A percentile compares a stretch with the other conserved stretches of the same genome.
phyloP scores from a whole-genome alignment of 1,140 invertebrate species.

The Ceratina australensis region DNA sequence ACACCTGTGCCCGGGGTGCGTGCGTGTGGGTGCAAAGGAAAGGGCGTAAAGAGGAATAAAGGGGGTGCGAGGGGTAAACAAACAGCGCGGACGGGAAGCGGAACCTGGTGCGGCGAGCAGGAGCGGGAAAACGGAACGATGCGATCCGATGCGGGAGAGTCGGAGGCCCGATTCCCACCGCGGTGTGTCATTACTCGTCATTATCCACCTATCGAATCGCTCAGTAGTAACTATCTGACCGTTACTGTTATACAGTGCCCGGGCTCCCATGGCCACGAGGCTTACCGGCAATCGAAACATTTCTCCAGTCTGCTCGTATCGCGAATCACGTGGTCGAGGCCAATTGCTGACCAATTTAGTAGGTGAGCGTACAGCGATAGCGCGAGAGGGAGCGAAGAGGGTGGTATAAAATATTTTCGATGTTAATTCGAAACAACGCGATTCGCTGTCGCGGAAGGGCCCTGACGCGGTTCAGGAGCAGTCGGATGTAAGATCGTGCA shows the following conservation, averaged over 20 bases:
- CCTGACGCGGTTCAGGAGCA: neutral
- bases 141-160: constrained; percentile 5
- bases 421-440: neutral
- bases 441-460: neutral
- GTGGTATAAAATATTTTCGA: neutral
- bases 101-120: constrained; percentile 16
- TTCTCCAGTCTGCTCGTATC: constrained; percentile 27
- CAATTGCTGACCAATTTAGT: neutral
- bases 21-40: neutral
- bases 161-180: constrained; percentile 64
- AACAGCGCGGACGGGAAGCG: constrained; percentile 4
- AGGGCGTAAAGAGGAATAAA: neutral
- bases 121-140: neutral
- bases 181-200: constrained; percentile 78
- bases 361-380: neutral
- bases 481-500: constrained; percentile 55
- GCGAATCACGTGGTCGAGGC: neutral
- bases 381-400: neutral
- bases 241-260: constrained; percentile 59
- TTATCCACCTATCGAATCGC: constrained; percentile 78
- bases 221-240: constrained; percentile 75
- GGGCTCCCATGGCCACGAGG: constrained; percentile 24
- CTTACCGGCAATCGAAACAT: constrained; percentile 61
- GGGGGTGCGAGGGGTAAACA: neutral
- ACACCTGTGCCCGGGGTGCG: too few relatives aligned